Conservation (phyloP, 2,113 vertebrate species). For the Calyptommatus sinebrachiatus region DNA sequence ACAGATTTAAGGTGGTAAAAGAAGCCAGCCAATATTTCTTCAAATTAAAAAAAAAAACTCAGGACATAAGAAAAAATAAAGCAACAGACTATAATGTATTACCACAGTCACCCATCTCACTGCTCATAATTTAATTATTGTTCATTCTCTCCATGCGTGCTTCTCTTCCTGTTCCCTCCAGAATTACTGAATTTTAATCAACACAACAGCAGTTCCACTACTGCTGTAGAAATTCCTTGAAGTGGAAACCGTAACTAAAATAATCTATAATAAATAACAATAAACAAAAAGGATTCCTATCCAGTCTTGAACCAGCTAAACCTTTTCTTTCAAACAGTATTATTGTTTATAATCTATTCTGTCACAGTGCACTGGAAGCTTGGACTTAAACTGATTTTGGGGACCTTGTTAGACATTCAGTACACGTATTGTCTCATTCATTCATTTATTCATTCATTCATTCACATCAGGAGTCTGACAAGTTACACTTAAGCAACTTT, state of each 20-base stretch:
- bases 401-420: not conserved
- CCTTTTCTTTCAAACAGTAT: not conserved
- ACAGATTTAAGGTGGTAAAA: not conserved
- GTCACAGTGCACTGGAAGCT: too few relatives aligned
- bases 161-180: not conserved
- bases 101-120: not conserved
- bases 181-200: not conserved
- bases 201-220: too few relatives aligned
- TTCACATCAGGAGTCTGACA: not conserved
- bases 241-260: not conserved
- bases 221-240: not conserved
- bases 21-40: not conserved
- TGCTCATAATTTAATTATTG: not conserved
- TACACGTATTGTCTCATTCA: too few relatives aligned
- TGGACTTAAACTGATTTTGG: not conserved
- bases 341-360: not conserved
- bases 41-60: not conserved
- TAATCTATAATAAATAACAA: not conserved
- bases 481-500: not conserved
- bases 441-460: not conserved
- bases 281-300: not conserved
- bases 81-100: not conserved
- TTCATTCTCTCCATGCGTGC: not conserved
- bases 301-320: not conserved
- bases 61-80: not conserved